Evolutionary conservation across 2,797 vertebrate species (phyloP).

Genomic region (Enteromius fasciolatus): DNA sequence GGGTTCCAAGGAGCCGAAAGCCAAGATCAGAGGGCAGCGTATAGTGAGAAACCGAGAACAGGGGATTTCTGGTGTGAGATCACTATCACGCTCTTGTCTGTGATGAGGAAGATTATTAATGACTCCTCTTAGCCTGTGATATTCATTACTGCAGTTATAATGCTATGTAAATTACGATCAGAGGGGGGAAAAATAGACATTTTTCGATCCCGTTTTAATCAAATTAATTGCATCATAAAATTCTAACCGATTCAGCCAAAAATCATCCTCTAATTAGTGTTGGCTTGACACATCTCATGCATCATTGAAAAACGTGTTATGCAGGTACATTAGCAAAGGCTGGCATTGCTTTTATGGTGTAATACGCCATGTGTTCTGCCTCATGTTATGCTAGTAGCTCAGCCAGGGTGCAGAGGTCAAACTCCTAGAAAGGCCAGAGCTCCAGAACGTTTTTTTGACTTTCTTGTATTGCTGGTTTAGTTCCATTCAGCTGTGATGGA

Average conservation of each 20-base stretch:
- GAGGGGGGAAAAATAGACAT: background rate
- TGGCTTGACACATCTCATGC: slow-evolving; percentile 20
- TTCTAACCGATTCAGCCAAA: slow-evolving; percentile 25
- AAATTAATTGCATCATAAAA: slow-evolving; percentile 42
- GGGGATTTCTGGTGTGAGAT: slow-evolving; percentile 43
- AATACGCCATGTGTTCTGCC: slow-evolving; percentile 57
- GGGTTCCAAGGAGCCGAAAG: slow-evolving; percentile 52
- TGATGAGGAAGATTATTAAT: slow-evolving; percentile 34
- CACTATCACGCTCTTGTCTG: slow-evolving; percentile 30
- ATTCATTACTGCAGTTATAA: slow-evolving; percentile 9
- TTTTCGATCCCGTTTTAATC: slow-evolving; percentile 4
- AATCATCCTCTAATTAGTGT: slow-evolving; percentile 23
- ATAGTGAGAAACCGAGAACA: slow-evolving; percentile 43
- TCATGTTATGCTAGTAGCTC: slow-evolving; percentile 61
- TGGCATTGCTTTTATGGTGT: slow-evolving; percentile 34
- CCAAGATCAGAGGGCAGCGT: slow-evolving; percentile 48
- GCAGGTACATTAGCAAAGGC: slow-evolving; percentile 12
- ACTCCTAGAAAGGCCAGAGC: slow-evolving; percentile 54
- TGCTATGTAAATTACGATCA: slow-evolving; percentile 21
- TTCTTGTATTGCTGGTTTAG: slow-evolving; percentile 40
- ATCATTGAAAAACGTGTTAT: slow-evolving; percentile 25
- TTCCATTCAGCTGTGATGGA: slow-evolving; percentile 23
- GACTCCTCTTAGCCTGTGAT: slow-evolving; percentile 1
- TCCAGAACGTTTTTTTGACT: slow-evolving; percentile 54
- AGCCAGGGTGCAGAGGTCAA: slow-evolving; percentile 57